These are phyloP conservation scores for Oppia nitens DNA, from an alignment of 1,140 invertebrate genomes.

Conservation along the genomic window DNA sequence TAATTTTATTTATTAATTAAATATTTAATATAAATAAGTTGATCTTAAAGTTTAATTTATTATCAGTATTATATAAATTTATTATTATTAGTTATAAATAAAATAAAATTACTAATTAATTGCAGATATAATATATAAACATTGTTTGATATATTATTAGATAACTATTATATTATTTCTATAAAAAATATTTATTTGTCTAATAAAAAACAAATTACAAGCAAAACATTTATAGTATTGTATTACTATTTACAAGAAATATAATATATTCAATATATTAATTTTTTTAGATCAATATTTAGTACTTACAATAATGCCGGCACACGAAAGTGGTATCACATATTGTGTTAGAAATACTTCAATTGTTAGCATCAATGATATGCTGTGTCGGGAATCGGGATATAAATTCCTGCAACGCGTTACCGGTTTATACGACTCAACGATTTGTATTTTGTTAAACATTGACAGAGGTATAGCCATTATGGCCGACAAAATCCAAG, in stretches of 20 bases:
- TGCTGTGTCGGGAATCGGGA: background rate
- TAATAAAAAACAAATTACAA: background rate
- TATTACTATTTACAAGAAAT: background rate
- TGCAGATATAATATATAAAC: too few relatives aligned
- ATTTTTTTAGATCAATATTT: background rate
- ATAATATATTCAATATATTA: background rate
- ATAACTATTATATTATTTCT: too few relatives aligned
- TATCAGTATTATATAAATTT: too few relatives aligned
- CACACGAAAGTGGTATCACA: background rate
- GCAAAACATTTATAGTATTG: background rate
- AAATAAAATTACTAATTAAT: too few relatives aligned
- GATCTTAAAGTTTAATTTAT: too few relatives aligned
- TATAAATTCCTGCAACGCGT: slow-evolving; percentile 1
- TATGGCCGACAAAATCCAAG: slow-evolving; percentile 72
- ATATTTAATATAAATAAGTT: too few relatives aligned
- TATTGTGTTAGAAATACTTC: background rate
- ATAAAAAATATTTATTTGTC: background rate
- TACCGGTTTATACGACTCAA: background rate
- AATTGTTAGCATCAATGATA: background rate
- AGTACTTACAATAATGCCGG: background rate
- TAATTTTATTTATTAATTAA: too few relatives aligned
- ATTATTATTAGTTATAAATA: too few relatives aligned
- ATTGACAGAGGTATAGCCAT: slow-evolving; percentile 80
- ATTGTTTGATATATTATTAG: too few relatives aligned
- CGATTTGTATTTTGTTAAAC: slow-evolving; percentile 33